Base-by-base conservation (phyloP, 1,140 invertebrate species). In the Drosophila oshimai region DNA sequence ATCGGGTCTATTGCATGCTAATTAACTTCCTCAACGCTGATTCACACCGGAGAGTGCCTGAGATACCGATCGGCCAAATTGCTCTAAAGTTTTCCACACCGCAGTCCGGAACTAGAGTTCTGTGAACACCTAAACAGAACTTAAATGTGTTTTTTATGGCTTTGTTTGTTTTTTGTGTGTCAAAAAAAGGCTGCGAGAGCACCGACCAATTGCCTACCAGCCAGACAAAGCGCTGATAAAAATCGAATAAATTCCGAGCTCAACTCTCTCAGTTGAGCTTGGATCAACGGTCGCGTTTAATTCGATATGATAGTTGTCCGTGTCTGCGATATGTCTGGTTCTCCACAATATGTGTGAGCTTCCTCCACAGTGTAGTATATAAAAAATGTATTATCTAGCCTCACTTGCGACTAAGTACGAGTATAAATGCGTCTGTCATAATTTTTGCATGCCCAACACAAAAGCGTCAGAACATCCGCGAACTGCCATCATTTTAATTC, bases 1-100 rank as follows among this genome's bases (percentile, higher is more conserved):
- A 41, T 29, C 33, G 34, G 58, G 50, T n/a, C 51, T 20, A 57
- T 24, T 54, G 81, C 58, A 86, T 86, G 58, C 58, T 58, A 86
- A 86, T 86, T 64, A 74, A 87, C 76, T 86, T 86, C 81, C 81
- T 87, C 44, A 51, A 77, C 37, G n/a, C 28, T 49, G 28, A 34
- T 12, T 64, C 39, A 60, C 49, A 15, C n/a, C 24, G n/a, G 9
- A 15, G 6, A 28, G 13, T 54, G 46, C 22, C 12, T 17, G 7
- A 15, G 58, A 41, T 57, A 18, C 26, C 13, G 31, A 49, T 34
- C 41, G 46, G 34, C 12, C 51, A 36, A 80, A 47, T 50, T 37
- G 34, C 64, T 57, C 50, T 10, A 65, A 57, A 68, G 28, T 54
- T 70, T 57, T 50, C 54, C 53, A 37, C 44, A 29, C 26, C n/a